Conservation (phyloP, 2,797 vertebrate species). For the Pangasius djambal region DNA sequence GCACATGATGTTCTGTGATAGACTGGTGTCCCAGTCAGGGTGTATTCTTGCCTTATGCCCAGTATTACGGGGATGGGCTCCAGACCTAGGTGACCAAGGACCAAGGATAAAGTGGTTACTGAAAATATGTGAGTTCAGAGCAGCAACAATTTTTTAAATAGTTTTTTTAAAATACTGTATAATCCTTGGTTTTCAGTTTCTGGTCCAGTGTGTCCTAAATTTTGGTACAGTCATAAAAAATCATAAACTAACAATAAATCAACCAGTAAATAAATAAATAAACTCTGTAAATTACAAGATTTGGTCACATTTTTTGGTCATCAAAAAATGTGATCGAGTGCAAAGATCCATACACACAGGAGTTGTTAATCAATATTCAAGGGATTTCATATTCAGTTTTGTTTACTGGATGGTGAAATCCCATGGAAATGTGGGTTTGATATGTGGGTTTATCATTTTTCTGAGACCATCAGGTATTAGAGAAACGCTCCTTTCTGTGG, state of each 20-base stretch:
- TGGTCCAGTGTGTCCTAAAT: too few relatives aligned
- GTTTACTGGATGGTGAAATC: background rate
- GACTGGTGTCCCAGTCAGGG: background rate
- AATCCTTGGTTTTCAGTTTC: background rate
- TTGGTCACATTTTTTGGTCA: too few relatives aligned
- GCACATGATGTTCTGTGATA: background rate
- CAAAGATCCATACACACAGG: background rate
- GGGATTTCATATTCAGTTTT: background rate
- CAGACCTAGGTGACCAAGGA: too few relatives aligned
- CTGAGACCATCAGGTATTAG: background rate
- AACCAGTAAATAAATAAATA: too few relatives aligned
- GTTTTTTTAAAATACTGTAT: background rate
- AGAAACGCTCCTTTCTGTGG: background rate
- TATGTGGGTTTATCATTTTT: background rate
- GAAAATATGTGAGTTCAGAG: background rate
- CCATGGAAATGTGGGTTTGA: background rate
- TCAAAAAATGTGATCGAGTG: too few relatives aligned
- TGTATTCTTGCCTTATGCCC: background rate
- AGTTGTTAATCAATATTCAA: background rate
- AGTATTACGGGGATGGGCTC: background rate
- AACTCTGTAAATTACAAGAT: too few relatives aligned
- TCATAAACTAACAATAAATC: too few relatives aligned
- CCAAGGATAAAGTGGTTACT: too few relatives aligned
- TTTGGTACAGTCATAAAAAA: too few relatives aligned
- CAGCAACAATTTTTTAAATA: background rate